Evolutionary conservation across 2,888 invertebrate species (phyloP).

Genomic region (Corythucha ciliata): DNA sequence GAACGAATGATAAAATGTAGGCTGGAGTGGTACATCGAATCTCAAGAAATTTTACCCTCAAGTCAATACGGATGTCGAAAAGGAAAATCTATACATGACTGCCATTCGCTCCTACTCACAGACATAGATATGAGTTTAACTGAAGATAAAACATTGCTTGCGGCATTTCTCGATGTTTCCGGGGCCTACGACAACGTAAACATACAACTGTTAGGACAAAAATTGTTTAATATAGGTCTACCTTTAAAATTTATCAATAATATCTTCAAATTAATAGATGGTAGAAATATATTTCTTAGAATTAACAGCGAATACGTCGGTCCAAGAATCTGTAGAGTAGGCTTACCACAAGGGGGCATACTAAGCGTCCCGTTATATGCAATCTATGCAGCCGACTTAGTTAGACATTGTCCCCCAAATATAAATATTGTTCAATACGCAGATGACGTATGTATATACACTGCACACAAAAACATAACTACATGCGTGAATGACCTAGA

Average conservation of each 20-base stretch:
- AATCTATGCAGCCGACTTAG: too few species aligned
- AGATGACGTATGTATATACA: too few species aligned
- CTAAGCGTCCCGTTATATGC: too few species aligned
- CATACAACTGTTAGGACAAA: not conserved
- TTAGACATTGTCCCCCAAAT: too few species aligned
- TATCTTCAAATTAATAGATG: not conserved
- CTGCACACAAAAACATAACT: too few species aligned
- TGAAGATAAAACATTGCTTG: conserved; percentile 16
- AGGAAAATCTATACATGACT: not conserved
- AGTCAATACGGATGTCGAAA: not conserved
- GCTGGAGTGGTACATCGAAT: not conserved
- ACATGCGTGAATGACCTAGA: too few species aligned
- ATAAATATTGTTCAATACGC: too few species aligned
- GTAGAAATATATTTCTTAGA: not conserved
- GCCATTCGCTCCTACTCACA: not conserved
- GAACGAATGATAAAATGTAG: not conserved
- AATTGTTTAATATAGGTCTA: not conserved
- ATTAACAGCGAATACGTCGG: not conserved
- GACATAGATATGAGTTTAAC: not conserved
- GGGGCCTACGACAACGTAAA: not conserved
- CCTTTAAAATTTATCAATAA: not conserved
- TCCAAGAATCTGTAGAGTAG: not conserved
- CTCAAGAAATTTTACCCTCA: not conserved
- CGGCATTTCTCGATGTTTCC: not conserved
- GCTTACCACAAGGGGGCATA: conserved; percentile 1